Evolutionary conservation across 2,888 invertebrate genomes (phyloP).

Genomic region (Chalcis sispes): DNA sequence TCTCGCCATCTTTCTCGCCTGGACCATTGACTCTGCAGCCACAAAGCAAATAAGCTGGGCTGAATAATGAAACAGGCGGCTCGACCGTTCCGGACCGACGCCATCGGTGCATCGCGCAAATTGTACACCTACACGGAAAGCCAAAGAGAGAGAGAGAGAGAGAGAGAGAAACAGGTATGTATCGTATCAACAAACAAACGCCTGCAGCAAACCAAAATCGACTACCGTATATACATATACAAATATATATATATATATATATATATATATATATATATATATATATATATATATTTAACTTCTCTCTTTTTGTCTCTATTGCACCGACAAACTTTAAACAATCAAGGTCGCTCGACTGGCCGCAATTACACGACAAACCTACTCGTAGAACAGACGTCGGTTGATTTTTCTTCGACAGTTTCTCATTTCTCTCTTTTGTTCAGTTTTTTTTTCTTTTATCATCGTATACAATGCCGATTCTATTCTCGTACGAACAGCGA

Average conservation of each 20-base stretch:
- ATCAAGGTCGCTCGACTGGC: constrained; percentile 63
- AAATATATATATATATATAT: too few relatives aligned
- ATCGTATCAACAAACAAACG: not conserved
- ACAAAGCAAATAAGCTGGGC: constrained; percentile 55
- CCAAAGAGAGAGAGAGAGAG: not conserved
- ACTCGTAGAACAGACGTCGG: not conserved
- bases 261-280: too few relatives aligned
- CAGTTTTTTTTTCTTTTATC: not conserved
- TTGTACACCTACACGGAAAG: constrained; percentile 29
- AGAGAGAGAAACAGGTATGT: not conserved
- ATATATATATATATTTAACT: too few relatives aligned
- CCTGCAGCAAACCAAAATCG: constrained; percentile 15
- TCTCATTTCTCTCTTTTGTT: not conserved
- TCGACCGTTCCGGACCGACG: constrained; percentile 22
- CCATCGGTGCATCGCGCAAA: constrained; percentile 44
- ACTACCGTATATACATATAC: too few relatives aligned
- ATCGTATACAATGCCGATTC: not conserved
- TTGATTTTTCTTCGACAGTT: not conserved
- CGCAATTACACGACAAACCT: constrained; percentile 10
- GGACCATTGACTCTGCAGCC: constrained; percentile 45
- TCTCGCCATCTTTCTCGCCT: constrained; percentile 44
- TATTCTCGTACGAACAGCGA: too few relatives aligned
- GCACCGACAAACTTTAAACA: constrained; percentile 59
- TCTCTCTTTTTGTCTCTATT: too few relatives aligned
- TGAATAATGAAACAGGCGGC: constrained; percentile 57